Evolutionary conservation across 2,797 vertebrate species (phyloP).

Genomic region (Peromyscus nudipes): DNA sequence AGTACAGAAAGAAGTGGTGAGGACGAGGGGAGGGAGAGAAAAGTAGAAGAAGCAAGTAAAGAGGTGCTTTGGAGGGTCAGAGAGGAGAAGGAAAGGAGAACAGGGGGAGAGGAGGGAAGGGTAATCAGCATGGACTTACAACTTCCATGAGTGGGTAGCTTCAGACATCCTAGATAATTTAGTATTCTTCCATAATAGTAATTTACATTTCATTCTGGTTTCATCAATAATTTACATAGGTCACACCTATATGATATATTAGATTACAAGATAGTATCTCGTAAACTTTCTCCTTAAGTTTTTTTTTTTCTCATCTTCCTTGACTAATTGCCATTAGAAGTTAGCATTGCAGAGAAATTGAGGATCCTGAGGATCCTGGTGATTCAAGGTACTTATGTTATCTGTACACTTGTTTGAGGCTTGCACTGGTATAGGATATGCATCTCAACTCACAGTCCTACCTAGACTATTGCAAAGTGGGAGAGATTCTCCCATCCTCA

Average conservation of each 20-base stretch:
- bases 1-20: too few species aligned
- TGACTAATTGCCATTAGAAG: slow-evolving; percentile 53
- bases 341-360: slow-evolving; percentile 6
- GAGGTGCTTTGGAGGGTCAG: too few species aligned
- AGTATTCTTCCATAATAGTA: background rate
- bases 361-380: background rate
- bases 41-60: background rate
- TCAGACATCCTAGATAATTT: slow-evolving; percentile 41
- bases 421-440: background rate
- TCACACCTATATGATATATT: background rate
- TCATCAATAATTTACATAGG: slow-evolving; percentile 1
- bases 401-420: background rate
- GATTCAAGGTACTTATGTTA: background rate
- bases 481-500: background rate
- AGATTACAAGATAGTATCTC: slow-evolving; percentile 37
- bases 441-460: background rate
- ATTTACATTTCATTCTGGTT: slow-evolving; percentile 54
- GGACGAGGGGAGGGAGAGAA: background rate
- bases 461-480: background rate
- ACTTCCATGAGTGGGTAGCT: background rate
- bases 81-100: background rate
- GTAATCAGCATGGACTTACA: background rate
- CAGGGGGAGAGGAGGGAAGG: too few species aligned
- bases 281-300: background rate
- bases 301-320: background rate